Conservation (phyloP, 2,888 invertebrate species). For the Antitype chi region DNA sequence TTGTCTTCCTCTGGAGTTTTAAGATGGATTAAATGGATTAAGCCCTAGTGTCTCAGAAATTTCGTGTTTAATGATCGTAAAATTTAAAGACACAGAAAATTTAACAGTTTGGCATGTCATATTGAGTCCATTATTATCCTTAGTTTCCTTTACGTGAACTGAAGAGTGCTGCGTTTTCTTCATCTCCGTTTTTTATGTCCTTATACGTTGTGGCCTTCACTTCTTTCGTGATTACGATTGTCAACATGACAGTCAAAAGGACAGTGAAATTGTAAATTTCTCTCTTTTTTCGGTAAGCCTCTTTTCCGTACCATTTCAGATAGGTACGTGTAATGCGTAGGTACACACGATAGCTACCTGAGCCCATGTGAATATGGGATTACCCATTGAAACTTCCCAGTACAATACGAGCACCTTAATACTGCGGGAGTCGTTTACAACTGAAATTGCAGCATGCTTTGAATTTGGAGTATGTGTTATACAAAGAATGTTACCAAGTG, state of each 20-base stretch:
- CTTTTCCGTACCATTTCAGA: not conserved
- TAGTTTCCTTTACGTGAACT: not conserved
- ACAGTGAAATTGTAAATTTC: not conserved
- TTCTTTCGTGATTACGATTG: not conserved
- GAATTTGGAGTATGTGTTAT: constrained; percentile 6
- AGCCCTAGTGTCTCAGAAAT: constrained; percentile 14
- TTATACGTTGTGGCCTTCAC: no score
- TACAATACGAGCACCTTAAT: constrained; percentile 5
- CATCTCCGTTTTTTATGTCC: not conserved
- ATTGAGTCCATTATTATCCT: not conserved
- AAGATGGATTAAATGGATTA: constrained; percentile 28
- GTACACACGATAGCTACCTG: not conserved
- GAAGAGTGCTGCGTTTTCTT: not conserved
- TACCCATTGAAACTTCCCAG: not conserved
- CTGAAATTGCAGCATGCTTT: constrained; percentile 33
- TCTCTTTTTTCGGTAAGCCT: not conserved
- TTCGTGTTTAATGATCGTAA: constrained; percentile 28
- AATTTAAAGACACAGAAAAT: constrained; percentile 17
- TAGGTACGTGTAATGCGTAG: not conserved
- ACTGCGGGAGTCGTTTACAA: constrained; percentile 13
- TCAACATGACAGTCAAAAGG: no score
- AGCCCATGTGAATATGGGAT: constrained; percentile 4
- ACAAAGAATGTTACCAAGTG: constrained; percentile 9
- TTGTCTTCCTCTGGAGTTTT: not conserved
- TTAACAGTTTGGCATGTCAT: not conserved